Base-by-base conservation (phyloP, 1,140 invertebrate genomes). In the Gryllus bimaculatus region DNA sequence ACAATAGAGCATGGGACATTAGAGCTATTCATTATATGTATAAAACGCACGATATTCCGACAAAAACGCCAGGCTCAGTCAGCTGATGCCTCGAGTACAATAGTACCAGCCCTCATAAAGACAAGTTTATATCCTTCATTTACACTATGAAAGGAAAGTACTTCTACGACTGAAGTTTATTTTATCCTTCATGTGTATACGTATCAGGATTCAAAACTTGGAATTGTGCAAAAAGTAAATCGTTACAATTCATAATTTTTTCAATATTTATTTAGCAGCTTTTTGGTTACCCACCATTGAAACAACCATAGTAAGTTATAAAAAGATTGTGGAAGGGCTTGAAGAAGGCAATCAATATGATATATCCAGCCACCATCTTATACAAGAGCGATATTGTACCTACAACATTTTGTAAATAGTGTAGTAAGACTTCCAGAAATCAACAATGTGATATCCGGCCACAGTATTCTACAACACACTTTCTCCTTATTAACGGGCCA, bases 281-380 rank as follows among this genome's bases (percentile, higher is more conserved):
- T 10, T 18, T 66, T 66, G 18, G 54, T 13, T 66, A 66, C 18
- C 54, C 54, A 66, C 54, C 54, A 66, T 13, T 66, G 10, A 66
- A 66, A 18, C 18, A 66, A 18, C 10, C 10, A 66, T 13, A 66
- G 54, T 13, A 66, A 18, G 54, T 66, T 66, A 66, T 66, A 66
- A 13, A 66, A 66, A 66, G 54, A 66, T 66, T 66, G 54, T 66
- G 54, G 54, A 66, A 66, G 54, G 54, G 54, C 54, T 66, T 66
- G 54, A 66, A 13, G 54, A 66, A 66, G 54, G 54, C 7, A 66
- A 66, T 66, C 54, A 66, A 66, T 66, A 66, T 66, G 54, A 66
- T 66, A 66, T 66, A 66, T 66, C 54, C 54, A 66, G 54, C 54
- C 54, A 66, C 54, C 54, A 66, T 66, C 54, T 66, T 66, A 66